A percentile compares a stretch with the other conserved stretches of the same genome.
phyloP scores from a whole-genome alignment of 2,888 invertebrate species.

The Nomada flava region DNA sequence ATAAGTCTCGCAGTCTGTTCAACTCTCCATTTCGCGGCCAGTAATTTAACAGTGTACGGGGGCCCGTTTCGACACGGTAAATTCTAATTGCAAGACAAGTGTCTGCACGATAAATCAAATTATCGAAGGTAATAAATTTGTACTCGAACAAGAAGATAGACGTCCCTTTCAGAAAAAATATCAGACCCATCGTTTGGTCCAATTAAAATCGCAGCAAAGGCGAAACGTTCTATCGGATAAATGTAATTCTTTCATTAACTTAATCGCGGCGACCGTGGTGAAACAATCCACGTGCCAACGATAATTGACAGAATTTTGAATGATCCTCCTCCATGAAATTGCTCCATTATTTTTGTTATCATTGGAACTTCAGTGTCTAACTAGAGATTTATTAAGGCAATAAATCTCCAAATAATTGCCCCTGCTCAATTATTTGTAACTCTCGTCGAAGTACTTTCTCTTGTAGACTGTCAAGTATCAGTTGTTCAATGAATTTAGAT shows the following conservation, averaged over 20 bases:
- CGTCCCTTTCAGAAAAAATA: not conserved
- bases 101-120: slow-evolving; percentile 16
- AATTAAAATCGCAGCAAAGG: not conserved
- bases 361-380: not conserved
- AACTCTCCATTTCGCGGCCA: slow-evolving; percentile 1
- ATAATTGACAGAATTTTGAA: too few relatives aligned
- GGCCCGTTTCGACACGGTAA: not conserved
- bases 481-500: slow-evolving; percentile 5
- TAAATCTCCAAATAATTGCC: not conserved
- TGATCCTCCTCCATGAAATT: not conserved
- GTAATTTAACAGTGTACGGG: slow-evolving; percentile 8
- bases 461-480: not conserved
- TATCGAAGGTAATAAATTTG: slow-evolving; percentile 25
- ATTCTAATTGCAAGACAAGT: slow-evolving; percentile 18
- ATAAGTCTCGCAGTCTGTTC: slow-evolving; percentile 10
- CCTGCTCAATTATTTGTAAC: not conserved
- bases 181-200: not conserved
- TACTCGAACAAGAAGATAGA: not conserved
- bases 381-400: not conserved
- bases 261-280: too few relatives aligned
- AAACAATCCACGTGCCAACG: too few relatives aligned
- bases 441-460: not conserved
- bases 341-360: not conserved
- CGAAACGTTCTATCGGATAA: not conserved
- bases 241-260: not conserved